Base-by-base conservation (phyloP, 2,113 vertebrate species). In the Nyctereutes procyonoides region DNA sequence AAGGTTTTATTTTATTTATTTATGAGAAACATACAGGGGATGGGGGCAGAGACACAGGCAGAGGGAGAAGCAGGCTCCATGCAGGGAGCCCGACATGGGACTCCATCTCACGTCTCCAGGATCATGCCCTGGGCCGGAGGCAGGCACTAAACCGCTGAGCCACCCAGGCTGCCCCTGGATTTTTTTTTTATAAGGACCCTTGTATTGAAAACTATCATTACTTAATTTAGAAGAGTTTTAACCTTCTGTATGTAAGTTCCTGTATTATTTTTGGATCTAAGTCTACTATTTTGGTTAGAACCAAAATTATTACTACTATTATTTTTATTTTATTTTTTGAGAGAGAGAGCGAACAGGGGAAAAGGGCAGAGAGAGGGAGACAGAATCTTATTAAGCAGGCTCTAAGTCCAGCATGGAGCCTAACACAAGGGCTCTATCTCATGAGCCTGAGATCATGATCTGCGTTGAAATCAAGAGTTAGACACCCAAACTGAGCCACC, bases 161-260 rank as follows among this genome's bases (percentile, higher is more conserved):
- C 43, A 43, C 43, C 43, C 43, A 43, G 5, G 43, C 43, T 7
- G 43, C 43, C 43, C 43, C 43, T 43, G 43, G 43, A 43, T 43
- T 43, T 1, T 43, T 51, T 96, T 69, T 73, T 5, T 73, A 20
- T 81, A 53, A 86, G 24, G 2, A 53, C 16, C 2, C 16, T 35
- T 65, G 1, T 26, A 32, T 28, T 88, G 11, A 92, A 85, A 94
- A 17, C 1, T 60, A 17, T 76, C 17, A 87, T n/a, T 95, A 80
- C 4, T 93, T 95, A 26, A 89, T 93, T 79, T 80, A 14, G 32
- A 35, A 76, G 10, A 86, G n/a, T 80, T 94, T 94, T 93, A 89
- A 65, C 28, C 22, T 3, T 60, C 35, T 20, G 17, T 76, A 63
- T 80, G 12, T 8, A 88, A 24, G 4, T 84, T 83, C 14, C 28